Percentiles rank a stretch among this genome's conserved stretches.
These are phyloP conservation scores for Hypena proboscidalis DNA, from an alignment of 2,888 invertebrate species.

Conservation along the genomic window DNA sequence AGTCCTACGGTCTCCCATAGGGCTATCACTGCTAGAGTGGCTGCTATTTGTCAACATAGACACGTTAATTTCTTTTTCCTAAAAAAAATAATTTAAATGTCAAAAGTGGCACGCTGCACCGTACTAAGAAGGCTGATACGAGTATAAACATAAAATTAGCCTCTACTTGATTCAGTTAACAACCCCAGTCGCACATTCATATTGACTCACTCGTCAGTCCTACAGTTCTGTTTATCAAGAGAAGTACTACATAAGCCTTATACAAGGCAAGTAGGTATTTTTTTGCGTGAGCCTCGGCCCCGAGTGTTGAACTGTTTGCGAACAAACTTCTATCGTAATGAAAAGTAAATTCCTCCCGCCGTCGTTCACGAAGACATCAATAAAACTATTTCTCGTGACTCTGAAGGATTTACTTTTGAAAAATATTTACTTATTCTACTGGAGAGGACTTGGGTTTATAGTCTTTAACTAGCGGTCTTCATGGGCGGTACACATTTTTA, in stretches of 20 bases:
- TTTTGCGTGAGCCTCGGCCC: constrained; percentile 38
- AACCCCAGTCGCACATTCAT: constrained; percentile 2
- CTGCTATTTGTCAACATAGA: too few relatives aligned
- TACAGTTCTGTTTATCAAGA: constrained; percentile 33
- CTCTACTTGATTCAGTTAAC: neutral
- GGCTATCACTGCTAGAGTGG: too few relatives aligned
- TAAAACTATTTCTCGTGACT: constrained; percentile 70
- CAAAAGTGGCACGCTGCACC: too few relatives aligned
- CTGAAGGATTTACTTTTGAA: constrained; percentile 55
- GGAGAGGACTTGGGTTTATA: constrained; percentile 43
- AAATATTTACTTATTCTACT: constrained; percentile 70
- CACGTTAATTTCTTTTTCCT: too few relatives aligned
- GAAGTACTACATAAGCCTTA: constrained; percentile 22
- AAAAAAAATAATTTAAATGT: too few relatives aligned
- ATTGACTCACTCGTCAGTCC: constrained; percentile 22
- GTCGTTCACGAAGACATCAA: constrained; percentile 67
- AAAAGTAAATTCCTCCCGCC: constrained; percentile 73
- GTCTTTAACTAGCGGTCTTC: constrained; percentile 42
- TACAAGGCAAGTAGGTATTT: constrained; percentile 33
- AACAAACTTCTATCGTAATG: constrained; percentile 77
- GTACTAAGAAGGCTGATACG: neutral
- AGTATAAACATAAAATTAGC: neutral
- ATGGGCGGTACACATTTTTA: constrained; percentile 32
- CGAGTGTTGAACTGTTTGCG: constrained; percentile 72
- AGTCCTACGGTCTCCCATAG: too few relatives aligned